Evolutionary conservation across 2,888 invertebrate species (phyloP).

Genomic region (Cantharis lateralis): DNA sequence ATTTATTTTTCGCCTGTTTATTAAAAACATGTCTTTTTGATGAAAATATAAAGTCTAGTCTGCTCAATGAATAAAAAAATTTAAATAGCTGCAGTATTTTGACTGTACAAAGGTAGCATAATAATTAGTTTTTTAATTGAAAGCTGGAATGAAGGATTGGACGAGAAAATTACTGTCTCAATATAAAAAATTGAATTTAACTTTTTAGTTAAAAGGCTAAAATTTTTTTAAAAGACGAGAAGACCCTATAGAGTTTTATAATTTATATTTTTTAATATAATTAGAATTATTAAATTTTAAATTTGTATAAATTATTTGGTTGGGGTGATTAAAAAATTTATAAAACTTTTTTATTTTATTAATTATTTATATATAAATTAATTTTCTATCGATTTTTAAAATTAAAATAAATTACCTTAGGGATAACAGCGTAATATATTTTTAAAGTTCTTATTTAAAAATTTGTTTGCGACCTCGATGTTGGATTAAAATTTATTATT

Average conservation of each 20-base stretch:
- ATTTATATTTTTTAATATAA: slow-evolving; percentile 50
- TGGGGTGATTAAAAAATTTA: slow-evolving; percentile 69
- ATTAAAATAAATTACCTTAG: slow-evolving; percentile 78
- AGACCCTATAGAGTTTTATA: slow-evolving; percentile 79
- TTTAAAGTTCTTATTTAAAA: slow-evolving; percentile 74
- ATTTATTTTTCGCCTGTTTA: slow-evolving; percentile 71
- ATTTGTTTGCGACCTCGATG: slow-evolving; percentile 86
- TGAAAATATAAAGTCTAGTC: slow-evolving; percentile 68
- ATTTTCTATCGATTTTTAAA: slow-evolving; percentile 65
- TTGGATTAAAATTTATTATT: slow-evolving; percentile 78
- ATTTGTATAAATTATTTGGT: slow-evolving; percentile 58
- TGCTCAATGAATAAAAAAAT: slow-evolving; percentile 67
- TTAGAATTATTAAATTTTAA: slow-evolving; percentile 45
- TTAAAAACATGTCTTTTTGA: slow-evolving; percentile 76
- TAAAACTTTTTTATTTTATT: slow-evolving; percentile 59
- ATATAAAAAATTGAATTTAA: slow-evolving; percentile 61
- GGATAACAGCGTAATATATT: slow-evolving; percentile 85
- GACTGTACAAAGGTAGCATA: slow-evolving; percentile 83
- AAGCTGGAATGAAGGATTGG: slow-evolving; percentile 77
- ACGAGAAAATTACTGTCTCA: slow-evolving; percentile 69
- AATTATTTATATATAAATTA: slow-evolving; percentile 54
- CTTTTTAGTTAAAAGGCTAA: slow-evolving; percentile 69
- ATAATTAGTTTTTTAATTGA: slow-evolving; percentile 80
- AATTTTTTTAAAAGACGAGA: slow-evolving; percentile 71
- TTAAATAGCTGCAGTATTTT: slow-evolving; percentile 80